Evolutionary conservation across 2,113 vertebrate species (phyloP), one percentile per base, ranked within the genome.

Genomic region (Mola mola): DNA sequence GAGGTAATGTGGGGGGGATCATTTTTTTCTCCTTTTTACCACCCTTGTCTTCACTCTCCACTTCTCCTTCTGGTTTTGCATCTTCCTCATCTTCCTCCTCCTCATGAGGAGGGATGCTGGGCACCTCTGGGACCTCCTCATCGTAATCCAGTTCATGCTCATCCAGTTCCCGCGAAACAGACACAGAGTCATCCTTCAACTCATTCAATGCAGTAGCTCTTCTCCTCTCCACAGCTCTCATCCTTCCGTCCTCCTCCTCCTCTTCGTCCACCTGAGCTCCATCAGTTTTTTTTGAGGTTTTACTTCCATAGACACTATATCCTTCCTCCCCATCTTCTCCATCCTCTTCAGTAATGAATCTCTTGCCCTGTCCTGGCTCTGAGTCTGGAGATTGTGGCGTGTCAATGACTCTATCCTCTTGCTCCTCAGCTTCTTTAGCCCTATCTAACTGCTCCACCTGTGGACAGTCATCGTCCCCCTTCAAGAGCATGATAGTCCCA

Each of bases 131-230:
- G 5, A 99, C 97, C 78, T 99, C 97, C 86, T 99, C 97, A 0
- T 98, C 97, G 2, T 99, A 99, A 88, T 99, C 97, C 64, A 99
- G 84, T 66, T 99, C 97, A 0, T 99, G 97, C 29, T 99, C 97
- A 0, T 98, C 97, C 43, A 99, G 89, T 47, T 99, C 97, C 20
- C 97, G 88, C 3, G 94, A 96, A 66, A 96, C 96, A 0, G 96
- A 98, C 0, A 93, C 94, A 0, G 95, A 94, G 73, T 98, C 97
- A 0, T 96, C 95, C 37, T 95, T 92, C 34, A 95, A 86, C 72
- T 96, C 94, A 1, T 93, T 95, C 74, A 70, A 91, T 68, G 34
- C 79, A 36, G 41, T 78, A 12, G 36, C 71, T 66, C 49, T 86
- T 81, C 56, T 89, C 85, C 53, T 84, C 85, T 58, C 65, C 29